phyloP scores from a whole-genome alignment of 2,888 invertebrate species.

The Operophtera brumata region DNA sequence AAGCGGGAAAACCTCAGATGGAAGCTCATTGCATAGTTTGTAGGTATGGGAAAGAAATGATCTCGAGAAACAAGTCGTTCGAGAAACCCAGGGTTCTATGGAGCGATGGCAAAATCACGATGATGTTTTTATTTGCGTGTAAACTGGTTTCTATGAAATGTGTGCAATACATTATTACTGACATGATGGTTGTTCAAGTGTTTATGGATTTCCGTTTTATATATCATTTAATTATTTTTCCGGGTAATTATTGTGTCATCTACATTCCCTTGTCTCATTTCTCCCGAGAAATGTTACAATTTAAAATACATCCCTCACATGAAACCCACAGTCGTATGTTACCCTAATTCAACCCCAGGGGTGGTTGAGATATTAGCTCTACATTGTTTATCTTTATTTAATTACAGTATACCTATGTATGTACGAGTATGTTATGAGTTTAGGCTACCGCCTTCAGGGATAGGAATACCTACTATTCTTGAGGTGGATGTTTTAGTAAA shows the following conservation, averaged over 20 bases:
- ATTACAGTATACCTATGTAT: background rate
- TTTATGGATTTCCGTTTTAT: too few relatives aligned
- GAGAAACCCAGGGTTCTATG: too few relatives aligned
- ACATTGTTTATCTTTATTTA: slow-evolving; percentile 12
- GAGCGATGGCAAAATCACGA: too few relatives aligned
- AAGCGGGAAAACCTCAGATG: too few relatives aligned
- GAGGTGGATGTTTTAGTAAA: background rate
- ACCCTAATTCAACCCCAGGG: background rate
- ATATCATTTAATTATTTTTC: background rate
- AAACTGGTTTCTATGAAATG: too few relatives aligned
- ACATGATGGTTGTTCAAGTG: too few relatives aligned
- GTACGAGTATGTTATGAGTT: background rate
- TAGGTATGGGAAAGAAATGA: too few relatives aligned
- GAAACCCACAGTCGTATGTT: background rate
- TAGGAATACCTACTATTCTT: background rate
- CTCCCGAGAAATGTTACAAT: background rate
- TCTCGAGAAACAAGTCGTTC: too few relatives aligned
- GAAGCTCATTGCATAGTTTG: too few relatives aligned
- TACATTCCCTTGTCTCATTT: background rate
- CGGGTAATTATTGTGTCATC: slow-evolving; percentile 1
- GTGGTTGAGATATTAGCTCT: background rate
- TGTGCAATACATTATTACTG: too few relatives aligned
- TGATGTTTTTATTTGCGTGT: too few relatives aligned
- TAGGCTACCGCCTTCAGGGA: background rate
- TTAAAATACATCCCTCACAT: slow-evolving; percentile 7